Conservation (phyloP, 2,113 vertebrate genomes). For the Madoqua kirkii region DNA sequence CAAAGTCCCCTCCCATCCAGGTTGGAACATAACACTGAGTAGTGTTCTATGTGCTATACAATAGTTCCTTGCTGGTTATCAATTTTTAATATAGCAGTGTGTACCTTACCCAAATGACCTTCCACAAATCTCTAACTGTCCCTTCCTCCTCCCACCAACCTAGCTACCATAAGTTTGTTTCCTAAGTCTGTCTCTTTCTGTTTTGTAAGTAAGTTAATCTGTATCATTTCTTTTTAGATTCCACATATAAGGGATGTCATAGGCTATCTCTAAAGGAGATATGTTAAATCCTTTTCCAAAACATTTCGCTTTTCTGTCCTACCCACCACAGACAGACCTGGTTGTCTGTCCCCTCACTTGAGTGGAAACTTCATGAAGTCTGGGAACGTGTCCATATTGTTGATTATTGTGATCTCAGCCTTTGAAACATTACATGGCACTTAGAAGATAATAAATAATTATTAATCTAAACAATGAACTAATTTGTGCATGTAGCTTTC, state of each 20-base stretch:
- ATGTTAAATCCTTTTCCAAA: background rate
- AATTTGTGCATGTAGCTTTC: background rate
- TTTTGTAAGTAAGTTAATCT: background rate
- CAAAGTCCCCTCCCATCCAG: background rate
- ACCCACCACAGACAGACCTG: background rate
- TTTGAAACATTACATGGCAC: background rate
- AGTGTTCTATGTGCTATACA: background rate
- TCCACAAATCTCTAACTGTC: background rate
- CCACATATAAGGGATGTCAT: background rate
- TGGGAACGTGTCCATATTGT: background rate
- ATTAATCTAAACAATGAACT: background rate
- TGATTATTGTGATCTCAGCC: background rate
- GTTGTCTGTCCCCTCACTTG: background rate
- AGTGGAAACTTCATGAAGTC: background rate
- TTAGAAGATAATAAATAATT: background rate
- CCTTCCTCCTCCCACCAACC: rapidly evolving
- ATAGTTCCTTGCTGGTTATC: background rate
- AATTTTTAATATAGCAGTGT: background rate
- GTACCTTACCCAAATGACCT: background rate
- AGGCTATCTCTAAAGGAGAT: background rate
- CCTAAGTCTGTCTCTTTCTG: background rate
- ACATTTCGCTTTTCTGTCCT: rapidly evolving
- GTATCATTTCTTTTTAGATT: background rate
- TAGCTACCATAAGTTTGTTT: rapidly evolving
- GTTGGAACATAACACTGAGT: background rate